phyloP scores from a whole-genome alignment of 2,888 invertebrate genomes.

The Amphipyra tragopoginis region DNA sequence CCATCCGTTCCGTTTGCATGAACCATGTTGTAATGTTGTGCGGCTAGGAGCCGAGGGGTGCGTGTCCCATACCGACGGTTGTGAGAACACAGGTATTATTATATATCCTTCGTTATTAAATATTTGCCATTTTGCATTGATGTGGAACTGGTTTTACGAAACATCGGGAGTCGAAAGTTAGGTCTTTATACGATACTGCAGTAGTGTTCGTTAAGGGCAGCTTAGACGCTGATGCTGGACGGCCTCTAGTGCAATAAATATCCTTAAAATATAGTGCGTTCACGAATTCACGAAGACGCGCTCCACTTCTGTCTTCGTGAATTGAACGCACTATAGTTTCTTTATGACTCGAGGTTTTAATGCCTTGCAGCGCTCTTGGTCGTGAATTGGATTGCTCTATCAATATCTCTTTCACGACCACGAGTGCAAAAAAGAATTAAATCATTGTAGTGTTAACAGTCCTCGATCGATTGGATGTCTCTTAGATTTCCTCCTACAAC shows the following conservation, averaged over 20 bases:
- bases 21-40: slow-evolving; percentile 91
- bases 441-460: background rate
- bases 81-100: slow-evolving; percentile 96
- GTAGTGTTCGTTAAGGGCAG: too few species aligned
- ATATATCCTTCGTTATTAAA: slow-evolving; percentile 3
- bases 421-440: background rate
- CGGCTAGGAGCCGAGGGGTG: slow-evolving; percentile 96
- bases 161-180: background rate
- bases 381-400: too few species aligned
- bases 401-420: too few species aligned
- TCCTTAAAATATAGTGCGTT: too few species aligned
- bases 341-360: too few species aligned
- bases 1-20: slow-evolving; percentile 87
- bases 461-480: background rate
- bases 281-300: too few species aligned
- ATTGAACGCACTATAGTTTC: too few species aligned
- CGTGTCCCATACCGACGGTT: slow-evolving; percentile 97
- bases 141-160: slow-evolving; percentile 27
- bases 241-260: too few species aligned
- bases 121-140: slow-evolving; percentile 10
- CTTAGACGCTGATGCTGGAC: too few species aligned
- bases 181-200: too few species aligned
- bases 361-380: background rate
- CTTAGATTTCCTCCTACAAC: background rate
- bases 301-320: too few species aligned